Evolutionary conservation across 2,113 vertebrate species (phyloP).

Genomic region (Petrocephalus microphthalmus): DNA sequence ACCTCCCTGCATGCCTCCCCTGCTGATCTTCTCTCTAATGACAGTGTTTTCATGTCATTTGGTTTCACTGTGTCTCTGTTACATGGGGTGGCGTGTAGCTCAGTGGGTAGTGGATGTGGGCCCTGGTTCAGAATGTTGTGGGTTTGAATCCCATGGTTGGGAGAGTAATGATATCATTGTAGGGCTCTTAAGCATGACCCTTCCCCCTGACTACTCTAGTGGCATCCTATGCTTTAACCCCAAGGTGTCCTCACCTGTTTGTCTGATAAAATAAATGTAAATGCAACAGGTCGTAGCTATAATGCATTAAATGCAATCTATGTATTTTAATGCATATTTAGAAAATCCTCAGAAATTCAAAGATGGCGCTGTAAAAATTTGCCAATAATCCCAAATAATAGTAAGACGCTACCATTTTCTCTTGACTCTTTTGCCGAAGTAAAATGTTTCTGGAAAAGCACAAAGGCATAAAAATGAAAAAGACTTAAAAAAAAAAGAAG

Average conservation of each 20-base stretch:
- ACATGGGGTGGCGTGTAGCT: background rate
- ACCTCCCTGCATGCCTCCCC: background rate
- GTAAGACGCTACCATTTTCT: background rate
- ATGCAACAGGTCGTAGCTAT: background rate
- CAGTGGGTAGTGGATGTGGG: background rate
- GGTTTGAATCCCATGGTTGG: background rate
- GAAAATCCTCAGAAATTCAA: background rate
- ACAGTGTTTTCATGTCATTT: background rate
- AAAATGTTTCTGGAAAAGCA: background rate
- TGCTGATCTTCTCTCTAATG: background rate
- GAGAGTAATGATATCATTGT: background rate
- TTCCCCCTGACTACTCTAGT: background rate
- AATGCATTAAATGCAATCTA: background rate
- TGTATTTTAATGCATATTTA: background rate
- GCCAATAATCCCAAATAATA: background rate
- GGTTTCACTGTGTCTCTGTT: background rate
- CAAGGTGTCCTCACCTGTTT: background rate
- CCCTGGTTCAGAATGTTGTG: background rate
- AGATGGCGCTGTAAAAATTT: background rate
- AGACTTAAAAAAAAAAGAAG: slow-evolving; percentile 1
- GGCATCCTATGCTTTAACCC: background rate
- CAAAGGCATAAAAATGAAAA: slow-evolving; percentile 6
- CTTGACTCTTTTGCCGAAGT: background rate
- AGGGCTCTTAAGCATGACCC: background rate
- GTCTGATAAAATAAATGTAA: background rate